Conservation (phyloP, 92 coral and sea anemone species). For the Siderastrea radians region DNA sequence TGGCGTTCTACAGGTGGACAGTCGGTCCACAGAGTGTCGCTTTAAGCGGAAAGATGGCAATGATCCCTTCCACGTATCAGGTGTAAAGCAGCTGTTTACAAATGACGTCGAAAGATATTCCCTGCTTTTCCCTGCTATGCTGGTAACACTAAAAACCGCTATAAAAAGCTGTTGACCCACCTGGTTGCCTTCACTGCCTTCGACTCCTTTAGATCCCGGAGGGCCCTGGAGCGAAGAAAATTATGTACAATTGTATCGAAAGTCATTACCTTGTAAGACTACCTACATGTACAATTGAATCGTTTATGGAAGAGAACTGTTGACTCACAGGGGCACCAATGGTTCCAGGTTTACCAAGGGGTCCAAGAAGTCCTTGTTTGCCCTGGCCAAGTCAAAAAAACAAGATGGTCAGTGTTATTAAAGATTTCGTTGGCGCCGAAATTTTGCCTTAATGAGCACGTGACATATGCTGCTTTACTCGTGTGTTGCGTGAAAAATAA, state of each 20-base stretch:
- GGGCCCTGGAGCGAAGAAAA: neutral
- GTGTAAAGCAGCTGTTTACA: no score
- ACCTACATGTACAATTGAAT: neutral
- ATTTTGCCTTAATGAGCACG: neutral
- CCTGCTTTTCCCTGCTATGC: neutral
- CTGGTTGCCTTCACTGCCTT: slow-evolving; percentile 38
- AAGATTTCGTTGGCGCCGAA: neutral
- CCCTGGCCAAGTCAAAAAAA: neutral
- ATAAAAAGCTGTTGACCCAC: neutral
- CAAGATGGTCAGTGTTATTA: neutral
- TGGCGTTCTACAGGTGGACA: no score
- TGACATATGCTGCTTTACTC: neutral
- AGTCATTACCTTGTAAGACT: no score
- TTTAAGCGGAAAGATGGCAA: no score
- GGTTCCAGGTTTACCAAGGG: slow-evolving; percentile 12
- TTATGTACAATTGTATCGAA: no score
- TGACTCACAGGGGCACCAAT: slow-evolving; percentile 37
- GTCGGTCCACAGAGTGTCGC: no score
- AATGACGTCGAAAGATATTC: no score
- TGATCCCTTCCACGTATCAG: no score
- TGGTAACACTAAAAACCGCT: neutral
- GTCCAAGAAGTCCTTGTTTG: slow-evolving; percentile 19
- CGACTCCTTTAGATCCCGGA: slow-evolving; percentile 31
- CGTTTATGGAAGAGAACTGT: neutral
- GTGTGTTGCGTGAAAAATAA: no score